Evolutionary conservation across 2,797 vertebrate species (phyloP).

Genomic region (Dicrostonyx torquatus): DNA sequence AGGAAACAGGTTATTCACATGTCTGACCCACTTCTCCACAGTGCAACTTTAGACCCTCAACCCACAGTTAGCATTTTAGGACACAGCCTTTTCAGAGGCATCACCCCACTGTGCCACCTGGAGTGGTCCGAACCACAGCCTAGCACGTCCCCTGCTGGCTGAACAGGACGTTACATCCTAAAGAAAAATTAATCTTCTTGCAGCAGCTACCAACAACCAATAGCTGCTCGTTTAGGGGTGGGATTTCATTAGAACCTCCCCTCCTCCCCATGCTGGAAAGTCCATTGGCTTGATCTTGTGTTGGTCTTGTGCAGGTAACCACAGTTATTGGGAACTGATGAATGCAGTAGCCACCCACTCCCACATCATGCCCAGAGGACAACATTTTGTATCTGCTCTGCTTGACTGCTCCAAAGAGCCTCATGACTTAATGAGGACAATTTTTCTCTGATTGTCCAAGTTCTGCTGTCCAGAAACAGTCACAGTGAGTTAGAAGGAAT

Average conservation of each 20-base stretch:
- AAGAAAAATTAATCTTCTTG: not conserved
- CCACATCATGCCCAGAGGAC: not conserved
- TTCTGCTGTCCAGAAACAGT: not conserved
- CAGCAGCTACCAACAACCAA: not conserved
- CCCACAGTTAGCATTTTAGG: accelerated
- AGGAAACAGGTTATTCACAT: not conserved
- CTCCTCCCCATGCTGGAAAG: not conserved
- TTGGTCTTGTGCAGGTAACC: not conserved
- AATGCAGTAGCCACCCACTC: accelerated
- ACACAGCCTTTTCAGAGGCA: accelerated
- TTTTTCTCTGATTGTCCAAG: too few relatives aligned
- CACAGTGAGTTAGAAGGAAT: not conserved
- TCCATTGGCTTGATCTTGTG: not conserved
- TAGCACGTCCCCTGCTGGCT: not conserved
- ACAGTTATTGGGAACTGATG: too few relatives aligned
- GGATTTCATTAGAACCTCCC: not conserved
- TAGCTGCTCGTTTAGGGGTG: too few relatives aligned
- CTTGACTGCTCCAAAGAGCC: not conserved
- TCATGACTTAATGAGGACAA: not conserved
- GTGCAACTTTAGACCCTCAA: not conserved
- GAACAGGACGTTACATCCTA: not conserved
- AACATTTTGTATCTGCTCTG: not conserved
- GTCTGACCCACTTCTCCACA: not conserved
- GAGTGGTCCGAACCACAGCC: accelerated
- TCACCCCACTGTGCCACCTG: too few relatives aligned